These are phyloP conservation scores for Hipparchia semele DNA, from an alignment of 2,888 invertebrate species.

Conservation along the genomic window DNA sequence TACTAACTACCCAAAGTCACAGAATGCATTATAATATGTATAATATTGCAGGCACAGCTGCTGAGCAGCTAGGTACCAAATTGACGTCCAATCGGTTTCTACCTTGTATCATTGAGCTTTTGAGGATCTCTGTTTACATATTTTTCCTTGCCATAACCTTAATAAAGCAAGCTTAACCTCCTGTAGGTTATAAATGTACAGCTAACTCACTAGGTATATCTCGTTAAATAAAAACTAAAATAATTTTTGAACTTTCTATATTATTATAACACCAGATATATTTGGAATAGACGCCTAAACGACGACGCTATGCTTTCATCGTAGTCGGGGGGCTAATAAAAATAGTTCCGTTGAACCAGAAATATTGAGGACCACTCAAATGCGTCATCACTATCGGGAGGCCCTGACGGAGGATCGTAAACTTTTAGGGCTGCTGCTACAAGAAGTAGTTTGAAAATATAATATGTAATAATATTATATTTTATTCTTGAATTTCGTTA, in stretches of 20 bases:
- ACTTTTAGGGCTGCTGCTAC: conserved; percentile 32
- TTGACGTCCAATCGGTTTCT: too few species aligned
- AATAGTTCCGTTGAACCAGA: conserved; percentile 57
- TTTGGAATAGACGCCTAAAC: conserved; percentile 15
- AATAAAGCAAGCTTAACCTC: too few species aligned
- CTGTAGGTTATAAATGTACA: too few species aligned
- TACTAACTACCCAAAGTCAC: too few species aligned
- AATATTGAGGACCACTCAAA: conserved; percentile 69
- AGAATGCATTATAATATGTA: too few species aligned
- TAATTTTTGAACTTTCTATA: not conserved
- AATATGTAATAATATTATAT: not conserved
- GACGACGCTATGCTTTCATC: conserved; percentile 26
- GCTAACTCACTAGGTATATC: too few species aligned
- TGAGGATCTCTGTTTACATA: too few species aligned
- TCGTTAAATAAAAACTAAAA: not conserved
- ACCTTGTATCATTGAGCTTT: too few species aligned
- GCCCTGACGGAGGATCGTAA: conserved; percentile 53
- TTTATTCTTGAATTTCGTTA: not conserved
- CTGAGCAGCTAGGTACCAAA: too few species aligned
- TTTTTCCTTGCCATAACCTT: too few species aligned
- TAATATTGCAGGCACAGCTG: too few species aligned
- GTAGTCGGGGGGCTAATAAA: conserved; percentile 44
- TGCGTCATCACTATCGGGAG: conserved; percentile 67
- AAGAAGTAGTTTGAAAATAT: not conserved
- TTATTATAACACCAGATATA: not conserved